Conservation (phyloP, 2,797 vertebrate species). For the Gouania willdenowi region DNA sequence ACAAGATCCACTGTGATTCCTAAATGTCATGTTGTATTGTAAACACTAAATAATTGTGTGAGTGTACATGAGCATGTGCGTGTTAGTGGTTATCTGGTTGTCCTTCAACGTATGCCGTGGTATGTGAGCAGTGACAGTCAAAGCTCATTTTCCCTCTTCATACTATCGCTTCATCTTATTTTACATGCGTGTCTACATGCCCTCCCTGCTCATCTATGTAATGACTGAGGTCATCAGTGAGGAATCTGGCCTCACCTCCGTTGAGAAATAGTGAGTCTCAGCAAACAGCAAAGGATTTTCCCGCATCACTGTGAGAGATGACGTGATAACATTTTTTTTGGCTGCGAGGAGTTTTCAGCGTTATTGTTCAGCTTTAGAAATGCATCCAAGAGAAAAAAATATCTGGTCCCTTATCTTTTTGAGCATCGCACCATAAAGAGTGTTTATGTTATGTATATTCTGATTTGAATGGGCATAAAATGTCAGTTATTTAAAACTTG, state of each 20-base stretch:
- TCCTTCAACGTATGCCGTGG: slow-evolving; percentile 33
- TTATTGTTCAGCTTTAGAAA: slow-evolving; percentile 21
- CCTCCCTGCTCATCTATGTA: slow-evolving; percentile 17
- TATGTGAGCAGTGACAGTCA: slow-evolving; percentile 41
- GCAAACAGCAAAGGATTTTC: slow-evolving; percentile 41
- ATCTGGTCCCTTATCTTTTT: too few relatives aligned
- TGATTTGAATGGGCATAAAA: too few relatives aligned
- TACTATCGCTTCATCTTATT: slow-evolving; percentile 46
- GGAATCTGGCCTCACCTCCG: slow-evolving; percentile 49
- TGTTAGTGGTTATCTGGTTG: slow-evolving; percentile 14
- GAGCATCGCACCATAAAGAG: too few relatives aligned
- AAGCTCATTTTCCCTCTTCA: slow-evolving; percentile 30
- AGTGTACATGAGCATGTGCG: too few relatives aligned
- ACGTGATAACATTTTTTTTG: slow-evolving; percentile 56
- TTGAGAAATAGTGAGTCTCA: slow-evolving; percentile 56
- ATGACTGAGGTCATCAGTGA: slow-evolving; percentile 61
- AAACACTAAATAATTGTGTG: too few relatives aligned
- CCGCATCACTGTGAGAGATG: slow-evolving; percentile 49
- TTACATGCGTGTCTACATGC: slow-evolving; percentile 14
- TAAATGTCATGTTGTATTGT: too few relatives aligned
- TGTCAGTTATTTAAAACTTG: too few relatives aligned
- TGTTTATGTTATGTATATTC: too few relatives aligned
- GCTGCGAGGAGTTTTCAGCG: slow-evolving; percentile 28
- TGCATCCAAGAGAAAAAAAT: too few relatives aligned
- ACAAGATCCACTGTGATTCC: slow-evolving; percentile 38